Conservation (phyloP, 2,888 invertebrate species). For the Poecilus cupreus region DNA sequence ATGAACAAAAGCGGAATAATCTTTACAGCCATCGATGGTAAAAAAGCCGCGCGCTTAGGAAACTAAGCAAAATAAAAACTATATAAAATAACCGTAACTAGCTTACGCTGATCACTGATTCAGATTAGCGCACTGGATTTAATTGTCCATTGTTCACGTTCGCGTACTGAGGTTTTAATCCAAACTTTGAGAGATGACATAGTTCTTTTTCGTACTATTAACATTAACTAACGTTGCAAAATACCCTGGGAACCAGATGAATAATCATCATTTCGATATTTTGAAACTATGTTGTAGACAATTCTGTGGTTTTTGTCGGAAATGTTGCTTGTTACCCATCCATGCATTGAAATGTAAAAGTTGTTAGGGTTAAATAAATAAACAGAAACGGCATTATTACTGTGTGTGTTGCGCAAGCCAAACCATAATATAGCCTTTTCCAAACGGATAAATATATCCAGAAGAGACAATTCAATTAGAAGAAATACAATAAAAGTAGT, state of each 20-base stretch:
- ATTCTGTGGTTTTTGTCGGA: not conserved
- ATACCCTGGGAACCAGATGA: conserved; percentile 7
- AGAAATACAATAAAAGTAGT: conserved; percentile 48
- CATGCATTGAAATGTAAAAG: conserved; percentile 39
- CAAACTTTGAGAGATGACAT: conserved; percentile 49
- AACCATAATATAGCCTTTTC: conserved; percentile 10
- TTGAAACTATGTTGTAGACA: not conserved
- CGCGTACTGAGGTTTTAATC: conserved; percentile 22
- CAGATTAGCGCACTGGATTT: conserved; percentile 41
- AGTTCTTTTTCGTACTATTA: too few species aligned
- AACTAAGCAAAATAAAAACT: conserved; percentile 51
- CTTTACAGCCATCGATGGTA: conserved; percentile 49
- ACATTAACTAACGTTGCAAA: too few species aligned
- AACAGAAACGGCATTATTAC: conserved; percentile 34
- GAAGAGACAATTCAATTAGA: conserved; percentile 54
- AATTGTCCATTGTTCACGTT: conserved; percentile 43
- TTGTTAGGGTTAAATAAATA: conserved; percentile 45
- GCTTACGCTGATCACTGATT: conserved; percentile 34
- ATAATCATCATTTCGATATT: not conserved
- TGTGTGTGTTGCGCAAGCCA: conserved; percentile 46
- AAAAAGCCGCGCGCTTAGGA: conserved; percentile 32
- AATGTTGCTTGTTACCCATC: not conserved
- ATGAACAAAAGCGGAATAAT: conserved; percentile 48
- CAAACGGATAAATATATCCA: conserved; percentile 25
- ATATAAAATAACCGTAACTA: conserved; percentile 53